Percentiles rank a stretch among this genome's conserved stretches.
Conservation (phyloP, 2,888 invertebrate species). For the Scelioninae gen. 2 region DNA sequence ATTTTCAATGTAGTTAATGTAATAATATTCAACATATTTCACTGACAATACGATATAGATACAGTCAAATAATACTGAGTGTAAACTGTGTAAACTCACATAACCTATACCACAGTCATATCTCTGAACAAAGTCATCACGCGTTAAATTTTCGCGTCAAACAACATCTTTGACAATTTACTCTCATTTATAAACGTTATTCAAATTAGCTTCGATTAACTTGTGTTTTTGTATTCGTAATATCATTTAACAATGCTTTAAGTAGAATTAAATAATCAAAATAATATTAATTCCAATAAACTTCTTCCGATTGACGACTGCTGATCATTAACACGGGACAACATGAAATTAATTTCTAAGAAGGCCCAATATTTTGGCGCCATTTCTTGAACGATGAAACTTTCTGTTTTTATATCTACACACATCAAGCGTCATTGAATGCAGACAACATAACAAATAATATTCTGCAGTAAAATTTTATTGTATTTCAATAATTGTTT, state of each 20-base stretch:
- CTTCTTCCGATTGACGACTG: neutral
- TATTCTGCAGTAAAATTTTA: too few relatives aligned
- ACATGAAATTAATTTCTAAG: conserved; percentile 23
- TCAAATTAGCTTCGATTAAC: neutral
- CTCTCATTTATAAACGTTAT: neutral
- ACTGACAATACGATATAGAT: neutral
- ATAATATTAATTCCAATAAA: conserved; percentile 14
- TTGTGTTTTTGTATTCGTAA: neutral
- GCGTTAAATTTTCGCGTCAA: conserved; percentile 44
- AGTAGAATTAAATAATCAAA: neutral
- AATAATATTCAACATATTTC: too few relatives aligned
- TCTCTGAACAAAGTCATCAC: conserved; percentile 9
- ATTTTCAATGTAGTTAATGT: too few relatives aligned
- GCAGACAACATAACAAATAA: too few relatives aligned
- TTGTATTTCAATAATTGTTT: too few relatives aligned
- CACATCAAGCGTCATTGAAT: too few relatives aligned
- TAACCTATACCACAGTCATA: conserved; percentile 22
- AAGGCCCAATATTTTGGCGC: conserved; percentile 26
- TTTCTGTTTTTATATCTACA: too few relatives aligned
- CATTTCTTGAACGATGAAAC: conserved; percentile 18
- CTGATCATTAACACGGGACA: conserved; percentile 19
- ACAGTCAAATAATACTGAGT: neutral
- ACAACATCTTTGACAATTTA: neutral
- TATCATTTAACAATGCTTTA: neutral
- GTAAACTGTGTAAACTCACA: conserved; percentile 10